A percentile compares a stretch with the other conserved stretches of the same genome.
Conservation (phyloP, 2,888 invertebrate species). For the Tuta absoluta region DNA sequence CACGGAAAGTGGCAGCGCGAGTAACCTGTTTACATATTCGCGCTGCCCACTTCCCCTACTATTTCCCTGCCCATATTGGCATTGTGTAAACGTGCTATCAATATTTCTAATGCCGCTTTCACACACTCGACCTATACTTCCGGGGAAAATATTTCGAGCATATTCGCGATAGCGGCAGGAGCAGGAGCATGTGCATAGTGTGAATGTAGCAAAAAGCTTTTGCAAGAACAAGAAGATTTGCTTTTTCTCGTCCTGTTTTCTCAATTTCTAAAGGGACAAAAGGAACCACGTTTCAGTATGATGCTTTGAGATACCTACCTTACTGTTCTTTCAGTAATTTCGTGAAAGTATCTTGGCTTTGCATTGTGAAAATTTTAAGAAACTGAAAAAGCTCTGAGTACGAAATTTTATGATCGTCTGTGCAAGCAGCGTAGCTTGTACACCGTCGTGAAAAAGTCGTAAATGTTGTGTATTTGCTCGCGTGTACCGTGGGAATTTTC, state of each 20-base stretch:
- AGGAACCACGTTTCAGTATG: background rate
- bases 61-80: too few species aligned
- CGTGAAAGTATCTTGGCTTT: background rate
- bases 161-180: too few species aligned
- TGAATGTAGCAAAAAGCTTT: too few species aligned
- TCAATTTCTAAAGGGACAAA: background rate
- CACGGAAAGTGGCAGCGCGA: too few species aligned
- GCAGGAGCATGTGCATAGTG: too few species aligned
- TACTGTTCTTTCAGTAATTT: background rate
- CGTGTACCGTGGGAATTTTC: constrained; percentile 69
- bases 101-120: too few species aligned
- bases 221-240: background rate
- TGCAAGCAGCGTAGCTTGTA: constrained; percentile 55
- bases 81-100: too few species aligned
- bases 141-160: too few species aligned
- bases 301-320: too few species aligned
- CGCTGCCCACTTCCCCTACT: too few species aligned
- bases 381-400: constrained; percentile 43
- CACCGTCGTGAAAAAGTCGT: constrained; percentile 71
- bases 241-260: background rate
- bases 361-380: constrained; percentile 45
- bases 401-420: constrained; percentile 64
- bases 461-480: constrained; percentile 67
- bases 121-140: too few species aligned
- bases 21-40: too few species aligned